Base-by-base conservation (phyloP, 2,797 vertebrate genomes). In the Acrossocheilus wenchowensis region DNA sequence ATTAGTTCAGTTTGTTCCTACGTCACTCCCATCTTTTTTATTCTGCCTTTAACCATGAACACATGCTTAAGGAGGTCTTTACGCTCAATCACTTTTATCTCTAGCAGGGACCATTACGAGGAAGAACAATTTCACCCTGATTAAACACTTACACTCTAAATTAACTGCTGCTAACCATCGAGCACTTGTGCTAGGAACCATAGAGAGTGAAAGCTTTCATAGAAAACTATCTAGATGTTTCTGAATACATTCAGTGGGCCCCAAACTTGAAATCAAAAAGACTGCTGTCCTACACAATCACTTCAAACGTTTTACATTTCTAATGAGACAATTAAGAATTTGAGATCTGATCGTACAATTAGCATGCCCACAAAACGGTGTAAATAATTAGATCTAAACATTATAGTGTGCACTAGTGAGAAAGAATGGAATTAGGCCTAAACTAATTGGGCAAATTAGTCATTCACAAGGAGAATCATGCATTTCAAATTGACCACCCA, bases 41-140 rank as follows among this genome's bases (percentile, higher is more conserved):
- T 60, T 36, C 50, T 21, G 39, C 17, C 75, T 85, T 78, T 72
- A 85, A 78, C 75, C 83, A 85, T 82, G 83, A 88, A 78, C 77
- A 80, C 80, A 69, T 78, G 68, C 73, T 82, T 78, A 85, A 78
- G 68, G 66, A 88, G 75, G 87, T 66, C 83, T 88, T 82, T 85
- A 88, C 71, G 73, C 85, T 79, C 85, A 88, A 85, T 87, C 87
- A 85, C 85, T 90, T 87, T 88, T 90, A 85, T 90, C 89, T 87
- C 78, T 85, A 88, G 64, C 83, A 81, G 85, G 73, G 85, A 81
- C 85, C 87, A 85, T 87, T 90, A 87, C 41, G 60, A 82, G 74
- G 78, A 88, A 85, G 85, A 88, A 82, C 85, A 82, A 87, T 90
- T 88, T 85, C 69, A 82, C 84, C 87, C 85, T 85, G 82, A 90